Base-by-base conservation (phyloP, 2,113 vertebrate genomes). In the Danionella cerebrum region DNA sequence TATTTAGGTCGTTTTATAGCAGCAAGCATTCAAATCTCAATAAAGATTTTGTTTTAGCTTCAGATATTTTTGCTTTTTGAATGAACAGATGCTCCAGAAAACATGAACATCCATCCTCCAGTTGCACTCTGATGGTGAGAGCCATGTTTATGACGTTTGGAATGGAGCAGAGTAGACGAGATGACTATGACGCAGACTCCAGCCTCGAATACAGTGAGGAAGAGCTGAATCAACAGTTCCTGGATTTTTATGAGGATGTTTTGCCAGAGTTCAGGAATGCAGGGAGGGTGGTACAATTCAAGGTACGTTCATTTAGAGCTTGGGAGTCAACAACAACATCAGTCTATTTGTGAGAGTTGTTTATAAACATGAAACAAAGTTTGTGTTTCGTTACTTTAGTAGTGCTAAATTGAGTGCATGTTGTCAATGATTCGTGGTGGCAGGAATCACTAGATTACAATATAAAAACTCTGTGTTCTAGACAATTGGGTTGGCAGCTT, bases 171-270 rank as follows among this genome's bases (percentile, higher is more conserved):
- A 88, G 88, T 12, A 86, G 89, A 1, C 88, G 95, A 0, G 96
- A 99, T 1, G 96, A 99, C 79, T 98, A 97, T 0, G 96, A 98
- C 79, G 91, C 91, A 0, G 96, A 98, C 0, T 91, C 95, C 0
- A 92, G 89, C 67, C 85, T 99, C 3, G 96, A 99, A 69, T 93
- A 95, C 79, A 96, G 94, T 0, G 96, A 99, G 0, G 96, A 99
- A 60, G 96, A 98, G 22, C 88, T 94, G 31, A 90, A 92, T 39
- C 95, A 97, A 75, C 90, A 94, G 78, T 99, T 98, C 76, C 76
- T 94, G 6, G 96, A 99, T 10, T 99, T 99, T 78, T 99, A 96
- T 1, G 89, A 92, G 1, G 96, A 99, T 0, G 96, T 93, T 24
- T 88, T 99, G 21, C 95, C 94, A 0, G 96, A 99, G 80, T 94